These are phyloP conservation scores for Heliconius cydno DNA, from an alignment of 2,888 invertebrate species.

Conservation along the genomic window DNA sequence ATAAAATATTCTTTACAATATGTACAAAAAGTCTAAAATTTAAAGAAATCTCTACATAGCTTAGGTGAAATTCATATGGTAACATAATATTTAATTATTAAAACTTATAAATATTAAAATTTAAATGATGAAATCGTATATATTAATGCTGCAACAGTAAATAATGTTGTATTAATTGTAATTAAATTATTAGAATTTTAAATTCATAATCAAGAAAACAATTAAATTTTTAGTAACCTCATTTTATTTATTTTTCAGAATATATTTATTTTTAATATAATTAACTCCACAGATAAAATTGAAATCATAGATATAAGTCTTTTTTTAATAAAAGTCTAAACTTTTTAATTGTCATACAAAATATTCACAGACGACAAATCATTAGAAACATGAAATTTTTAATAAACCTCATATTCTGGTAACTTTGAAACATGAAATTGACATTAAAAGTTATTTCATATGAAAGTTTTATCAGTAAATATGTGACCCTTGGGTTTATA, in stretches of 20 bases:
- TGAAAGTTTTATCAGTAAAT: not conserved
- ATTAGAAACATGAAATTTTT: not conserved
- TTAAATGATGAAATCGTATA: not conserved
- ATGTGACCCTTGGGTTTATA: constrained; percentile 9
- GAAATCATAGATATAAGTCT: not conserved
- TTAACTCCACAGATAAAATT: not conserved
- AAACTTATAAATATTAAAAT: not conserved
- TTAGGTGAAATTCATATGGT: not conserved
- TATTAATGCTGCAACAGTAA: not conserved
- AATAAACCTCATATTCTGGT: not conserved
- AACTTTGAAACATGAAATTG: constrained; percentile 8
- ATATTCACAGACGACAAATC: not conserved
- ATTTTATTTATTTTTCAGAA: not conserved
- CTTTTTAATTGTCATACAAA: not conserved
- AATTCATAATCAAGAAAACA: not conserved
- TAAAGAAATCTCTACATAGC: not conserved
- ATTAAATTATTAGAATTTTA: not conserved
- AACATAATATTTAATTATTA: not conserved
- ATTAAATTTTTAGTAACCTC: not conserved
- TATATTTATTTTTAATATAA: not conserved
- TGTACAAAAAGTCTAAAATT: constrained; percentile 2
- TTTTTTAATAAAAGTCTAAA: not conserved
- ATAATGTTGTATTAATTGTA: not conserved
- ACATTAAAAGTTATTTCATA: constrained; percentile 19
- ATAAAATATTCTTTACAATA: constrained; percentile 23